These are phyloP conservation scores for Aselliscus stoliczkanus DNA, from an alignment of 2,797 vertebrate species.

Conservation along the genomic window DNA sequence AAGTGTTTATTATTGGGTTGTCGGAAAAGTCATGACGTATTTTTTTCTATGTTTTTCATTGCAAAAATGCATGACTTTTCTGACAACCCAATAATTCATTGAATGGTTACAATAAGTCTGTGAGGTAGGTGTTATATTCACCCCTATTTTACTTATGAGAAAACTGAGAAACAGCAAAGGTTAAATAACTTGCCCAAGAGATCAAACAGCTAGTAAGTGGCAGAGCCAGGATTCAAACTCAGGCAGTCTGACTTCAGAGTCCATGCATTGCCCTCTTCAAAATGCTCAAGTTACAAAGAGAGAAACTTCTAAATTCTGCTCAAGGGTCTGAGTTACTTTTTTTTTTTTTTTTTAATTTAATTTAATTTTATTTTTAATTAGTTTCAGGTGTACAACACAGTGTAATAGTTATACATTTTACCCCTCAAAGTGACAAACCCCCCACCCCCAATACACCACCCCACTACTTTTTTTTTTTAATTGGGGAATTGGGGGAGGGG, in stretches of 20 bases:
- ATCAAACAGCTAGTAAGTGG: not conserved
- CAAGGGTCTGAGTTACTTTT: not conserved
- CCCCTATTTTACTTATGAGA: conserved; percentile 11
- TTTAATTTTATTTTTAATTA: no score
- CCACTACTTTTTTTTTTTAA: not conserved
- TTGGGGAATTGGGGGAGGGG: no score
- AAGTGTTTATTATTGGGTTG: not conserved
- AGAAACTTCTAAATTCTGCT: conserved; percentile 16
- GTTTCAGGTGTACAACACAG: no score
- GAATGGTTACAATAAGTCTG: not conserved
- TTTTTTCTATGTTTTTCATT: no score
- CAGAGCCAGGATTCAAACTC: conserved; percentile 17
- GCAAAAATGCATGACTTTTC: no score
- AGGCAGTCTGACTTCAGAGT: not conserved
- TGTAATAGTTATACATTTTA: no score
- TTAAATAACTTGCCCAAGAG: not conserved
- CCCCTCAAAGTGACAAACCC: no score
- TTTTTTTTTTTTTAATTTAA: no score
- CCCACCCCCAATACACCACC: no score
- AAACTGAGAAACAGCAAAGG: conserved; percentile 27
- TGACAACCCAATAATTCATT: no score
- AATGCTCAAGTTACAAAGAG: conserved; percentile 1
- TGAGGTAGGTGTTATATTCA: not conserved
- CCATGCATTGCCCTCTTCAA: not conserved
- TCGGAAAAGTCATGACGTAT: no score